phyloP scores from a whole-genome alignment of 2,797 vertebrate species.

The Tapera naevia region DNA sequence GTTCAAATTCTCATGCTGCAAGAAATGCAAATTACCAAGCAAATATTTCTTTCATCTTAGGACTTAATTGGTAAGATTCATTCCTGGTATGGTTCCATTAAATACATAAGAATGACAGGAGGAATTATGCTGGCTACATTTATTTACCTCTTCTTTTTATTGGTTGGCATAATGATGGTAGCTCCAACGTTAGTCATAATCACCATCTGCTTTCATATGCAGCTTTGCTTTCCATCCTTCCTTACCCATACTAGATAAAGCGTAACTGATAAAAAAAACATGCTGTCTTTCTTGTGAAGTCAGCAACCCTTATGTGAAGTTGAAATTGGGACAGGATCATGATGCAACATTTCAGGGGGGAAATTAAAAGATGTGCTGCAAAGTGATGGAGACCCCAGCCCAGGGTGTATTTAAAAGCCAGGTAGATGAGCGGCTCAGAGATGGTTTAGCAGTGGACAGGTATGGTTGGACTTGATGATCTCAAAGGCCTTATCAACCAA shows the following conservation, averaged over 20 bases:
- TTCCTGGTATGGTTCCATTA: neutral
- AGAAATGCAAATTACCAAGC: neutral
- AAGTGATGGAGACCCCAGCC: too few species aligned
- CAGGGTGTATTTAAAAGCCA: too few species aligned
- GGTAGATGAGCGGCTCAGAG: too few species aligned
- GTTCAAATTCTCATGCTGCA: neutral
- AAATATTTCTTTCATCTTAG: slow-evolving; percentile 43
- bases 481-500: too few species aligned
- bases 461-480: too few species aligned
- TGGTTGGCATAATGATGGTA: neutral
- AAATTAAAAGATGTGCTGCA: neutral
- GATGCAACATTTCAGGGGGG: neutral
- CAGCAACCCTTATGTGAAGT: accelerated
- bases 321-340: too few species aligned
- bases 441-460: too few species aligned
- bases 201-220: slow-evolving; percentile 11
- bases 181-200: neutral
- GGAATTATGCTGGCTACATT: neutral
- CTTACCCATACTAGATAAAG: neutral
- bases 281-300: neutral
- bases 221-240: neutral
- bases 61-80: neutral
- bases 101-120: neutral
- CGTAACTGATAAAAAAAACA: neutral
- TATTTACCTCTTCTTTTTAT: neutral